Evolutionary conservation across 1,140 invertebrate genomes (phyloP).

Genomic region (Halesus radiatus): DNA sequence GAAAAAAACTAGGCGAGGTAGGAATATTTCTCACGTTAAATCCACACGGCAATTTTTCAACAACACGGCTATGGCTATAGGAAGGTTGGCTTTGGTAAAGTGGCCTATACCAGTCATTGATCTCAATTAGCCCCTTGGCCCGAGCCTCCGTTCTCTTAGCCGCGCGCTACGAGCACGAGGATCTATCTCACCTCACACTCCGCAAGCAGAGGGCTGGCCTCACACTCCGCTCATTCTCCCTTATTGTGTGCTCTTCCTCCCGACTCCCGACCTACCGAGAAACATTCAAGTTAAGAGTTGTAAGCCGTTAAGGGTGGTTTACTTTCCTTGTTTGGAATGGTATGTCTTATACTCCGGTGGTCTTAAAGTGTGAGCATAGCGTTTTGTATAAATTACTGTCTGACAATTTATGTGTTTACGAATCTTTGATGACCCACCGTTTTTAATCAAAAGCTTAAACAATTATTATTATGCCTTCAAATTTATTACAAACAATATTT

Average conservation of each 20-base stretch:
- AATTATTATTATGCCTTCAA: no score
- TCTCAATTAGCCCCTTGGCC: slow-evolving; percentile 52
- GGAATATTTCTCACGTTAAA: slow-evolving; percentile 24
- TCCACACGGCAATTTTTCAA: slow-evolving; percentile 35
- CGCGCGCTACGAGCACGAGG: slow-evolving; percentile 1
- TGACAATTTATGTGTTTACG: background rate
- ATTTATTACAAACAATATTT: no score
- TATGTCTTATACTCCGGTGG: background rate
- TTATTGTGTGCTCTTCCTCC: background rate
- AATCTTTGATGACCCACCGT: background rate
- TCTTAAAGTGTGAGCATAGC: background rate
- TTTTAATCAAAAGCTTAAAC: no score
- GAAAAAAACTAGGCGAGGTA: slow-evolving; percentile 20
- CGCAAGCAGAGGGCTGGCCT: no score
- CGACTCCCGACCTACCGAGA: slow-evolving; percentile 8
- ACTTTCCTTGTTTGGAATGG: slow-evolving; percentile 37
- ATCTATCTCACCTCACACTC: background rate
- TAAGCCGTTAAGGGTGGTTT: slow-evolving; percentile 36
- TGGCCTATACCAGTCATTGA: slow-evolving; percentile 51
- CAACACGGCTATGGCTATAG: slow-evolving; percentile 42
- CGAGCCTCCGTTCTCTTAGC: slow-evolving; percentile 35
- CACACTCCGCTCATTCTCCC: no score
- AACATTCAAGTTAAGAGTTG: slow-evolving; percentile 31
- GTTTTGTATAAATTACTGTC: slow-evolving; percentile 5
- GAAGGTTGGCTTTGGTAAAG: slow-evolving; percentile 51